Evolutionary conservation across 2,113 vertebrate genomes (phyloP), one percentile per base, ranked within the genome.

Genomic region (Pavo muticus): DNA sequence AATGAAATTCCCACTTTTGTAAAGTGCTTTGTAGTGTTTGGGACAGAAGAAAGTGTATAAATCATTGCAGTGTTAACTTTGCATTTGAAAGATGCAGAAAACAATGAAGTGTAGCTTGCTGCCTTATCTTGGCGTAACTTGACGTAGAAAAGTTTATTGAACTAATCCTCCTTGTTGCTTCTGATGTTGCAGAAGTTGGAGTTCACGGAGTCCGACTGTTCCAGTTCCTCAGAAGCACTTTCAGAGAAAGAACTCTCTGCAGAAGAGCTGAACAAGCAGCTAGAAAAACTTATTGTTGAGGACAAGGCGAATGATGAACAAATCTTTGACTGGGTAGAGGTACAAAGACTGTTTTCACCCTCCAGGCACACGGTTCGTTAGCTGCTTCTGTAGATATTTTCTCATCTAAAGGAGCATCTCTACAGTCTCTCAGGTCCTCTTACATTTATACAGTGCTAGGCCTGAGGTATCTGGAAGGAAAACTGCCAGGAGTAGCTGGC

Each of bases 251-350:
- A 97, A 73, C 97, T 99, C 88, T 98, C 98, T 93, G 98, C 98
- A 0, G 99, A 99, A 90, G 99, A 99, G 96, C 97, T 99, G 73
- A 98, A 97, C 96, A 98, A 92, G 81, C 98, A 99, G 94, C 98
- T 99, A 32, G 99, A 99, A 90, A 98, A 98, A 93, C 98, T 99
- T 94, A 98, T 99, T 60, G 97, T 98, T 71, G 99, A 99, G 96
- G 99, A 99, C 87, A 98, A 99, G 97, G 98, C 98, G 21, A 99
- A 98, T 27, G 99, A 99, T 20, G 99, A 99, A 96, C 98, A 99
- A 94, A 99, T 99, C 97, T 99, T 99, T 97, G 99, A 99, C 95
- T 99, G 99, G 99, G 98, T 99, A 78, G 99, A 99, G 99, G 99
- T 99, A 98, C 86, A 96, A 90, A 94, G 83, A 88, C 86, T 64